Evolutionary conservation across 2,797 vertebrate species (phyloP), one percentile per base, ranked within the genome.

Genomic region (Lepidocolaptes lacrymiger): DNA sequence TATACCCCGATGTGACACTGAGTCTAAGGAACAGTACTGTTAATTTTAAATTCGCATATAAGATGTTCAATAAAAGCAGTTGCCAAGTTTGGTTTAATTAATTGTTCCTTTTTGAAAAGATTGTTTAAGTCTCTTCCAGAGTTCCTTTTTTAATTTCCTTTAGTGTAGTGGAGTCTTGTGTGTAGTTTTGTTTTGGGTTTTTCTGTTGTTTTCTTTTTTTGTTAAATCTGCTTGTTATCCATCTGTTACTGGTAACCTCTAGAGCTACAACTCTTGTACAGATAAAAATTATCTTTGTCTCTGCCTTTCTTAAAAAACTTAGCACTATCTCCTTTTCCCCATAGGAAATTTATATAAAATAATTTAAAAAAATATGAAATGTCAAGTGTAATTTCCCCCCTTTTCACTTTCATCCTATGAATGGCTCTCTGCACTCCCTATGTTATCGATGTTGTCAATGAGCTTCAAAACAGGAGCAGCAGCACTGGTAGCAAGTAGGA

Each of bases 321-420:
- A 41, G 17, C 9, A 56, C 8, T 4, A 3, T 58, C 30, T 64
- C 1, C 48, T 64, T 74, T 85, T 30, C 9, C 32, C 8, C 6
- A 9, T 56, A 48, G 21, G 16, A 22, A 72, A 51, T 52, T 12
- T 64, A 68, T 67, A 30, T 26, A 44, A 79, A 67, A 75, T 55
- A 7, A 34, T 48, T 0, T 2, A 0, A 27, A 54, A 54, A 69
- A 71, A 18, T 16, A 28, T 17, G 4, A 64, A 32, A 43, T 41
- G 6, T 62, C n/a, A 37, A 62, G 24, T 56, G 6, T 59, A 61
- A 54, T 21, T 22, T 81, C 2, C 9, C 7, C 7, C 1, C 0
- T 32, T 68, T 68, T 92, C 13, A 13, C 59, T 68, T 52, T 72
- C 5, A 52, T 22, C 41, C 11, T 61, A 0, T n/a, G 27, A 59